Evolutionary conservation across 2,113 vertebrate genomes (phyloP).

Genomic region (Corythornis vintsioides): DNA sequence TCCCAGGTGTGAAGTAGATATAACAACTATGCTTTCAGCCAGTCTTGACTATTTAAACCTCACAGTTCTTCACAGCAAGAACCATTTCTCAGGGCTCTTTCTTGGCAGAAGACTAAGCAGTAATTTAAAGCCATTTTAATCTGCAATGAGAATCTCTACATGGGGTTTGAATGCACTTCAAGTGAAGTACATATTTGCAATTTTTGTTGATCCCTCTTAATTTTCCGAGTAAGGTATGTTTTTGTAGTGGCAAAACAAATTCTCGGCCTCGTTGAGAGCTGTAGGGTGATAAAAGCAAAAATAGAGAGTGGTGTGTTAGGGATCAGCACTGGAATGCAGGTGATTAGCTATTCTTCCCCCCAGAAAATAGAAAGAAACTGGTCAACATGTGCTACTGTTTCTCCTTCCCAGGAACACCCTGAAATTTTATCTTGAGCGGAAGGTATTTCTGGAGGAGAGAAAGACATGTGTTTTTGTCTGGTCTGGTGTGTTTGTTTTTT

Average conservation of each 20-base stretch:
- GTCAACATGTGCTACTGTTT: neutral
- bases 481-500: too few species aligned
- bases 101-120: slow-evolving; percentile 47
- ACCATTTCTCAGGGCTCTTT: slow-evolving; percentile 26
- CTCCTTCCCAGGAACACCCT: neutral
- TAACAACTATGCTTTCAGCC: neutral
- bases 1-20: slow-evolving; percentile 15
- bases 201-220: slow-evolving; percentile 52
- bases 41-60: slow-evolving; percentile 34
- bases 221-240: neutral
- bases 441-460: neutral
- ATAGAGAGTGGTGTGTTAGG: neutral
- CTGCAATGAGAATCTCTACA: slow-evolving; percentile 61
- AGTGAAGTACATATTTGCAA: slow-evolving; percentile 40
- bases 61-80: slow-evolving; percentile 43
- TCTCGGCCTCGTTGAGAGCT: neutral
- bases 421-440: neutral
- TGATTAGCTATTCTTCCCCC: neutral
- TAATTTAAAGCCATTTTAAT: slow-evolving; percentile 66
- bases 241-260: neutral
- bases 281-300: neutral
- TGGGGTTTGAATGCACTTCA: slow-evolving; percentile 42
- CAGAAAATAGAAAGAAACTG: neutral
- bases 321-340: neutral
- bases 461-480: too few species aligned